phyloP scores from a whole-genome alignment of 1,140 invertebrate species.

The Drosophila orosa region DNA sequence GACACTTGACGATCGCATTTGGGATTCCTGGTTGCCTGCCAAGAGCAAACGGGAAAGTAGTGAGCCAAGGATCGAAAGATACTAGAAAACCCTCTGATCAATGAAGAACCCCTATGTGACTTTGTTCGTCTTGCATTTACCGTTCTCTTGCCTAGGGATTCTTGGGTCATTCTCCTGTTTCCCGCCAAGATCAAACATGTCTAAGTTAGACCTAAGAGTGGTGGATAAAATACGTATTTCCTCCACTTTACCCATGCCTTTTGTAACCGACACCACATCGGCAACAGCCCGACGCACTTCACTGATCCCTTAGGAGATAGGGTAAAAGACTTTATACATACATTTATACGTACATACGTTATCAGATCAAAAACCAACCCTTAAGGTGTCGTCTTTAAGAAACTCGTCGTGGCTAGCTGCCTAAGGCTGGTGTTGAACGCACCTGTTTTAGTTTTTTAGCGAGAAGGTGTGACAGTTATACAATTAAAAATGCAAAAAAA shows the following conservation, averaged over 20 bases:
- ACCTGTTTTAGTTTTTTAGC: background rate
- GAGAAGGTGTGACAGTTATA: too few relatives aligned
- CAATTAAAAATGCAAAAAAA: too few relatives aligned
- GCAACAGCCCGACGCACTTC: background rate
- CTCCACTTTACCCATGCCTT: background rate
- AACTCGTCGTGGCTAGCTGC: background rate
- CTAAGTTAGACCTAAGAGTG: background rate
- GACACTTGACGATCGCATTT: slow-evolving; percentile 14
- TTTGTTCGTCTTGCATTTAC: too few relatives aligned
- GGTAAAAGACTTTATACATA: background rate
- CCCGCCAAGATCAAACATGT: background rate
- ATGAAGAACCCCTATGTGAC: background rate
- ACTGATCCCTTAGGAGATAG: background rate
- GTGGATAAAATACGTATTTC: background rate
- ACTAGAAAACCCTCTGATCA: background rate
- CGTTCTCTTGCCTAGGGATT: background rate
- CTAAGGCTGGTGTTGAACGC: background rate
- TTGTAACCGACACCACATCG: background rate
- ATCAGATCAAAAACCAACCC: background rate
- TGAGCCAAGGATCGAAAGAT: slow-evolving; percentile 7
- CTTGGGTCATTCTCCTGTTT: background rate
- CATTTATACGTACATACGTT: background rate
- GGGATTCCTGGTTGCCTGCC: slow-evolving; percentile 36
- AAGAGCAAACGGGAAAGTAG: slow-evolving; percentile 20
- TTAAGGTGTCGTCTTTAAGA: too few relatives aligned